Base-by-base conservation (phyloP, 2,113 vertebrate genomes). In the Tragelaphus strepsiceros region DNA sequence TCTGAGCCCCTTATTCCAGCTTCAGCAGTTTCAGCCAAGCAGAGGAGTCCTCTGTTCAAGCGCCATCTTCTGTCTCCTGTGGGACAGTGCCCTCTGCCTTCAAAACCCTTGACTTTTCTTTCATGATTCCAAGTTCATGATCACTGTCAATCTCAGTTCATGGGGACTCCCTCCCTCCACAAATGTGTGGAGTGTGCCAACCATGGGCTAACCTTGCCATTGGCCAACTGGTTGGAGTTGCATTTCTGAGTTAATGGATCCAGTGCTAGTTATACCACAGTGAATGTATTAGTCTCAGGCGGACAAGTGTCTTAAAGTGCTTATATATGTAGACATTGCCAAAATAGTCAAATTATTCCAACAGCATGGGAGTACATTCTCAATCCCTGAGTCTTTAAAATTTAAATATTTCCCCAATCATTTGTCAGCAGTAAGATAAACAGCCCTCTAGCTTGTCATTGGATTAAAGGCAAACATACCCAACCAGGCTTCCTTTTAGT, bases 51-150 rank as follows among this genome's bases (percentile, higher is more conserved):
- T 26, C 3, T 2, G 32, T 39, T 17, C 46, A 86, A 4, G 7
- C 4, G 30, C 15, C 19, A 0, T 5, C n/a, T 6, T 28, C 17
- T 1, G 54, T 64, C 43, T 78, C 74, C 39, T 46, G 3, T 0
- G 7, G 85, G 78, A 89, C 85, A 56, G 85, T 7, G 61, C 86
- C 92, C 78, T 86, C 82, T 95, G 77, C 81, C 74, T 88, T 54
- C 80, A 16, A 46, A 94, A 17, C 28, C 88, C 53, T 39, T 43
- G 3, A 3, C 51, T 46, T 88, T 30, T 32, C 62, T 49, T 43
- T 54, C 88, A 12, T 3, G 16, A 9, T 35, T 46, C 14, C 17
- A 1, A 90, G 74, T 15, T 86, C 53, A 24, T 1, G 46, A 17
- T 35, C 0, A 4, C 49, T 11, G 30, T 46, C 85, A 43, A 0